Evolutionary conservation across 2,888 invertebrate genomes (phyloP).

Genomic region (Parochlus steinenii): DNA sequence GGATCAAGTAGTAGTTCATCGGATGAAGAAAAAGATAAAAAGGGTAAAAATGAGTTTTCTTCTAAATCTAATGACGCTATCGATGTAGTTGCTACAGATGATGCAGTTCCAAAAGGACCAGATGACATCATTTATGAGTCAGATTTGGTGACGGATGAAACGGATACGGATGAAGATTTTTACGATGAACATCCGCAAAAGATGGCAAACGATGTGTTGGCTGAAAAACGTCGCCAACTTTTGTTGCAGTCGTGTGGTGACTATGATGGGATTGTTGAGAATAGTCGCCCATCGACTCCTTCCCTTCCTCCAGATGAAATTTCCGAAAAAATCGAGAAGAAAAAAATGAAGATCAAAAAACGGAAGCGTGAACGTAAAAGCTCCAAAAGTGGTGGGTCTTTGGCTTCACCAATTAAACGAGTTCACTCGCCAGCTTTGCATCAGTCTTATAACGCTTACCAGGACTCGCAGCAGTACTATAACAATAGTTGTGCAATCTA

Average conservation of each 20-base stretch:
- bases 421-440: too few relatives aligned
- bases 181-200: conserved; percentile 70
- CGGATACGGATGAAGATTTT: conserved; percentile 76
- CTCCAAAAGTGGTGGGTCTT: conserved; percentile 20
- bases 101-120: conserved; percentile 30
- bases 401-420: too few relatives aligned
- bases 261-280: conserved; percentile 42
- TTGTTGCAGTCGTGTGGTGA: conserved; percentile 43
- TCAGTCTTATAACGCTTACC: too few relatives aligned
- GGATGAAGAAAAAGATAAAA: conserved; percentile 39
- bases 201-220: conserved; percentile 51
- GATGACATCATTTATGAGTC: conserved; percentile 58
- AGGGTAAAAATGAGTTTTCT: conserved; percentile 27
- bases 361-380: conserved; percentile 46
- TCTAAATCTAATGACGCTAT: conserved; percentile 30
- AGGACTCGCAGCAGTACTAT: conserved; percentile 15
- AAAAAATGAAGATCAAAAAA: conserved; percentile 44
- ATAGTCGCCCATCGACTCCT: conserved; percentile 48
- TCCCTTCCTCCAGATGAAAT: conserved; percentile 31
- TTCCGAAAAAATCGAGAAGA: conserved; percentile 23
- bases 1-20: conserved; percentile 42
- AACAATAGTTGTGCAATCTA: too few relatives aligned
- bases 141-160: conserved; percentile 70
- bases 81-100: conserved; percentile 4
- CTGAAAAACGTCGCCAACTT: conserved; percentile 56